Conservation (phyloP, 2,888 invertebrate species). For the Ethmia dodecea region DNA sequence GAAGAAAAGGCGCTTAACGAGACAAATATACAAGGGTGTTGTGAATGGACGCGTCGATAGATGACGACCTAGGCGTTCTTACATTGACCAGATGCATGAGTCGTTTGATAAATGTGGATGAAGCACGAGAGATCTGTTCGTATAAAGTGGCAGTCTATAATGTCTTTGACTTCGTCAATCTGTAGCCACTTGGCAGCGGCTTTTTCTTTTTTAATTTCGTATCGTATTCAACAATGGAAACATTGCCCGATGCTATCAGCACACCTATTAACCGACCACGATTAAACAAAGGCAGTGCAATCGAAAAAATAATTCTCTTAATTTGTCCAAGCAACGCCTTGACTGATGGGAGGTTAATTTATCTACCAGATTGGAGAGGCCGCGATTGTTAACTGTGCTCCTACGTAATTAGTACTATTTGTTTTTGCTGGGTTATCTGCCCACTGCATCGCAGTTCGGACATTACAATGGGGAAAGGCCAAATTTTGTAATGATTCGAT, state of each 20-base stretch:
- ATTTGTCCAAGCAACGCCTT: constrained; percentile 49
- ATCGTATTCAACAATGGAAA: constrained; percentile 22
- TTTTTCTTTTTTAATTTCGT: no score
- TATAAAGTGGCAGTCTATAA: no score
- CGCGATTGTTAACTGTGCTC: constrained; percentile 51
- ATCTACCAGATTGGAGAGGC: constrained; percentile 61
- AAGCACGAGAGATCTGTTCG: no score
- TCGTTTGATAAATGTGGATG: no score
- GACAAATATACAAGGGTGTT: no score
- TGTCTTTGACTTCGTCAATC: no score
- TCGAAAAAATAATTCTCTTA: constrained; percentile 73
- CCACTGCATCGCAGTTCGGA: constrained; percentile 35
- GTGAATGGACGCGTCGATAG: no score
- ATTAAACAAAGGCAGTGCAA: constrained; percentile 70
- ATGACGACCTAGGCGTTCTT: no score
- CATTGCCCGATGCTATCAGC: constrained; percentile 47
- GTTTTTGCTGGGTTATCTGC: constrained; percentile 59
- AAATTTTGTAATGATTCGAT: constrained; percentile 55
- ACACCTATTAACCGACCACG: constrained; percentile 53
- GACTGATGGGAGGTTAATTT: constrained; percentile 57
- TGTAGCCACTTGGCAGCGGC: no score
- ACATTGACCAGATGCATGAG: no score
- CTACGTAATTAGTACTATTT: constrained; percentile 72
- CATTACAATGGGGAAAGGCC: constrained; percentile 62
- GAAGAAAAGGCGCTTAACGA: no score